Base-by-base conservation (phyloP, 2,888 invertebrate species). In the Oegoconia quadripuncta region DNA sequence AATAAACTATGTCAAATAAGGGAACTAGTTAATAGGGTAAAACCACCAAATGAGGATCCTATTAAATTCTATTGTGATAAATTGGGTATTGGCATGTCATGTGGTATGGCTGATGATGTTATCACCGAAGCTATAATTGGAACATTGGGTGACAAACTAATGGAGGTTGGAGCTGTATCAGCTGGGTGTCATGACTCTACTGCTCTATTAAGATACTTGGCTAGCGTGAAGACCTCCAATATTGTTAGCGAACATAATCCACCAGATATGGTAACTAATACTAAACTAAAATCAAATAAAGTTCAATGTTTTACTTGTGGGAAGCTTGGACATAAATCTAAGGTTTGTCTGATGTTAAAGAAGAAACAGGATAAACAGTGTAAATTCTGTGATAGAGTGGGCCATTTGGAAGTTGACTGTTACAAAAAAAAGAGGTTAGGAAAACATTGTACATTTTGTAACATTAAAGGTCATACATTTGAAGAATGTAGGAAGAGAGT, bases 31-130 rank as follows among this genome's bases (percentile, higher is more conserved):
- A n/a, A n/a, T n/a, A n/a, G n/a, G n/a, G n/a, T n/a, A n/a, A 42
- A 25, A 28, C 9, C 4, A 8, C 28, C 27, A 2, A 32, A 39
- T 35, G 46, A 49, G 31, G 44, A 46, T 14, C 41, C 43, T 1
- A 39, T 48, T 15, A 20, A 32, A n/a, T 47, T 47, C 22, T 47
- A 35, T 33, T 44, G 44, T 38, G 34, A 38, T 7, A 48, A 48
- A 37, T 13, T 44, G 11, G 48, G 45, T 0, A 34, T 45, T 13
- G 48, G 43, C 0, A 48, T 48, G 39, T 44, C 42, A 6, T 48
- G 45, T 29, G 9, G n/a, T n/a, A n/a, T n/a, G n/a, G n/a, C n/a
- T n/a, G n/a, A n/a, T n/a, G n/a, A n/a, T n/a, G n/a, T n/a, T 0
- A 48, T 44, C 4, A 13, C 36, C 8, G 30, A 42, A 27, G 42